These are phyloP conservation scores for Pseudococcus longispinus DNA, from an alignment of 2,888 invertebrate genomes.

Conservation along the genomic window DNA sequence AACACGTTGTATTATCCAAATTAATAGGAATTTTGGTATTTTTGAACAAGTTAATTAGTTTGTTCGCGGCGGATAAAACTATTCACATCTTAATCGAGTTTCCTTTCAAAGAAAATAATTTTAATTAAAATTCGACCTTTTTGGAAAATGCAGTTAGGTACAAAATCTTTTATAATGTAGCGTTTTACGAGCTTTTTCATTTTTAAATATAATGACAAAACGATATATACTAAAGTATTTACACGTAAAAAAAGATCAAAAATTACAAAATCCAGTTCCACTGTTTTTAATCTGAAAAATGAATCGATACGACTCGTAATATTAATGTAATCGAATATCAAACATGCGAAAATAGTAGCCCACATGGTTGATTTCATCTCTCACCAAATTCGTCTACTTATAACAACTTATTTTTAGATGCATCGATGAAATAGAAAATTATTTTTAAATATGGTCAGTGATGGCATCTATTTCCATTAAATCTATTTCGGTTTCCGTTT, in stretches of 20 bases:
- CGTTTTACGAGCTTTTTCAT: too few species aligned
- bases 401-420: not conserved
- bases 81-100: not conserved
- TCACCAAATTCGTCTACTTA: not conserved
- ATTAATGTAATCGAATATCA: not conserved
- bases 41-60: not conserved
- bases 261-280: not conserved
- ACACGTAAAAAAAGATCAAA: not conserved
- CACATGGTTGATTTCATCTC: not conserved
- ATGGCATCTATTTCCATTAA: constrained; percentile 45
- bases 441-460: not conserved
- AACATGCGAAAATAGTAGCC: not conserved
- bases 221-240: not conserved
- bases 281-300: not conserved
- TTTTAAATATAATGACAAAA: too few species aligned
- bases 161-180: too few species aligned
- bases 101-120: not conserved
- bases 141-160: not conserved
- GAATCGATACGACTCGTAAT: not conserved
- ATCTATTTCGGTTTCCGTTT: constrained; percentile 53
- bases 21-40: not conserved
- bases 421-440: not conserved
- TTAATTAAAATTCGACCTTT: not conserved
- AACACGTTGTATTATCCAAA: not conserved
- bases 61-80: not conserved